These are phyloP conservation scores for Drosophila eugracilis DNA, from an alignment of 1,140 invertebrate genomes.

Conservation along the genomic window DNA sequence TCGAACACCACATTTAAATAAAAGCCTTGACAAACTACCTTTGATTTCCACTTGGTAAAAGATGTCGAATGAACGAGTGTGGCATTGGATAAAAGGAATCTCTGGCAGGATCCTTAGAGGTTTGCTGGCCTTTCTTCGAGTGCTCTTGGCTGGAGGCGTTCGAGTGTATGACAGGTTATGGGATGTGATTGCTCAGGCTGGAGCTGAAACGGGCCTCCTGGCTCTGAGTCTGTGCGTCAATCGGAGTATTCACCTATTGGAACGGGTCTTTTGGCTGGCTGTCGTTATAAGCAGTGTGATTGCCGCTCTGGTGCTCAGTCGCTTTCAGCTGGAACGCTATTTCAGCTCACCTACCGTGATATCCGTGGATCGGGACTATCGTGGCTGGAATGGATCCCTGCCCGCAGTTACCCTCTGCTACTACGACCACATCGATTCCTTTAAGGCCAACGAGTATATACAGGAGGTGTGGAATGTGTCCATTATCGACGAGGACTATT, in stretches of 20 bases:
- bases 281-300: conserved; percentile 55
- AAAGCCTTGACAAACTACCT: conserved; percentile 2
- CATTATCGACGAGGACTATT: conserved; percentile 78
- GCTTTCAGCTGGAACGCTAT: conserved; percentile 81
- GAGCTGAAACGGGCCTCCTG: conserved; percentile 67
- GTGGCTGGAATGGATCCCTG: conserved; percentile 88
- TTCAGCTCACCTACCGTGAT: conserved; percentile 87
- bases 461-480: conserved; percentile 79
- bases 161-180: conserved; percentile 6
- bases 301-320: conserved; percentile 52
- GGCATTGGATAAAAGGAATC: conserved; percentile 2
- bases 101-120: conserved; percentile 1
- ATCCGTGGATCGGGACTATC: conserved; percentile 88
- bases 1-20: conserved; percentile 1
- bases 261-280: conserved; percentile 65
- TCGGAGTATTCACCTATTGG: conserved; percentile 50
- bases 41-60: conserved; percentile 8
- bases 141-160: neutral
- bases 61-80: conserved; percentile 23
- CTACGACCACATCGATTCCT: conserved; percentile 84
- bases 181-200: conserved; percentile 52
- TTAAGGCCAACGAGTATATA: conserved; percentile 76
- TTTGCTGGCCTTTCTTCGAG: neutral
- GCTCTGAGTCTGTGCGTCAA: conserved; percentile 62
- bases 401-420: conserved; percentile 87